Evolutionary conservation across 1,140 invertebrate species (phyloP), one percentile per base, ranked within the genome.

Genomic region (Scaptodrosophila lebanonensis): DNA sequence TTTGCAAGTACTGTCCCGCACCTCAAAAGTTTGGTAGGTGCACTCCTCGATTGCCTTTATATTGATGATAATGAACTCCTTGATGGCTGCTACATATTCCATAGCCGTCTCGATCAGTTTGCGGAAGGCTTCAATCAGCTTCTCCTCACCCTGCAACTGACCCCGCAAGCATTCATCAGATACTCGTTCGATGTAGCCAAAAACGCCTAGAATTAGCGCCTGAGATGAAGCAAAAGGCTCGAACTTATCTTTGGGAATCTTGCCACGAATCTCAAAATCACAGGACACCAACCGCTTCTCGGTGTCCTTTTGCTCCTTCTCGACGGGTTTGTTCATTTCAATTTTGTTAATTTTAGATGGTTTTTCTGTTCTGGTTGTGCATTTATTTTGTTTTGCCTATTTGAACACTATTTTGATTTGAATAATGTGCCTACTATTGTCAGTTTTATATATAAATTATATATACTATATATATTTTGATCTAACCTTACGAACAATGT

Each of bases 61-160:
- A n/a, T 79, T 79, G 5, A 48, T 59, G 2, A 79, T 59, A n/a
- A 63, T 9, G 18, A 79, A 75, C 47, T 75, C 66, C 50, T 70
- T 75, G 17, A 79, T 32, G 39, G 69, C 69, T 1, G 57, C 39
- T 30, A 82, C 48, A 18, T 63, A 79, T n/a, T 75, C 75, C 3
- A 15, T 38, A 4, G 75, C 75, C 4, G 52, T 27, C 13, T 38
- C 7, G 3, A 79, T 36, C 0, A 82, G 9, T n/a, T 66, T 30
- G 29, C 75, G 42, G n/a, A 82, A 79, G 8, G 44, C 27, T 20
- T 79, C 75, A 4, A 79, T 82, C 20, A 79, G 38, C 12, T 56
- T 38, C 11, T 53, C 60, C 42, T 82, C 65, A 6, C 75, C 75
- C 61, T 79, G 47, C 12, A 82, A 30, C 12, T 38, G 27, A 0